Percentiles rank a stretch among this genome's conserved stretches.
phyloP scores from a whole-genome alignment of 1,140 invertebrate genomes.

The Catajapyx aquilonaris region DNA sequence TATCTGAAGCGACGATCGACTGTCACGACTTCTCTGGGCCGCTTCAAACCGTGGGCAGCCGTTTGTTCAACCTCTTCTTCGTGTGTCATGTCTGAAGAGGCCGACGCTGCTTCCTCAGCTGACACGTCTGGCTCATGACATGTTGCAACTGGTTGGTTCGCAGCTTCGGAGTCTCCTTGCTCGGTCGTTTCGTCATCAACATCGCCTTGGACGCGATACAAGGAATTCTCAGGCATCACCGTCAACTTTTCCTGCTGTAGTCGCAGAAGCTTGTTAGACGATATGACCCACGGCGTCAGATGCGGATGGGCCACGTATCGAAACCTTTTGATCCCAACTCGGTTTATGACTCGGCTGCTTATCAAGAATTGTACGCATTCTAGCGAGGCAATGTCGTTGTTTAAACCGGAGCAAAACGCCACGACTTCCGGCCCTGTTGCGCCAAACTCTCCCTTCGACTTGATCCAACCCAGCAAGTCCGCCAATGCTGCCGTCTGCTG shows the following conservation, averaged over 20 bases:
- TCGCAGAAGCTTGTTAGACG: conserved; percentile 27
- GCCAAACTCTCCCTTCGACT: conserved; percentile 21
- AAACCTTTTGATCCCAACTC: conserved; percentile 30
- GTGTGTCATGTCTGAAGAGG: too few species aligned
- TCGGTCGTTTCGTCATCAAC: too few species aligned
- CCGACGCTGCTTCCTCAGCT: too few species aligned
- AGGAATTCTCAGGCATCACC: neutral
- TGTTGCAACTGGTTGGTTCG: neutral
- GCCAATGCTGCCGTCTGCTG: neutral
- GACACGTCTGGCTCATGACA: neutral
- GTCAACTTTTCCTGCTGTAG: conserved; percentile 22
- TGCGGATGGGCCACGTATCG: conserved; percentile 28
- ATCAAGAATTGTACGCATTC: conserved; percentile 22
- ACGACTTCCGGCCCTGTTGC: conserved; percentile 19
- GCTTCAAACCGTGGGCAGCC: too few species aligned
- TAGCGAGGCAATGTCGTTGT: conserved; percentile 1
- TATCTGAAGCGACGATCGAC: too few species aligned
- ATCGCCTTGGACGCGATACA: too few species aligned
- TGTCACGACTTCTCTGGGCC: too few species aligned
- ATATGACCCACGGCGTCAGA: conserved; percentile 31
- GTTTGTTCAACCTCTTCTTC: too few species aligned
- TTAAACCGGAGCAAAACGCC: conserved; percentile 15
- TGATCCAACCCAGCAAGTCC: conserved; percentile 20
- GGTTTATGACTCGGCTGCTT: conserved; percentile 26
- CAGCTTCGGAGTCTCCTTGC: neutral